These are phyloP conservation scores for Lagria hirta DNA, from an alignment of 2,888 invertebrate species.

Conservation along the genomic window DNA sequence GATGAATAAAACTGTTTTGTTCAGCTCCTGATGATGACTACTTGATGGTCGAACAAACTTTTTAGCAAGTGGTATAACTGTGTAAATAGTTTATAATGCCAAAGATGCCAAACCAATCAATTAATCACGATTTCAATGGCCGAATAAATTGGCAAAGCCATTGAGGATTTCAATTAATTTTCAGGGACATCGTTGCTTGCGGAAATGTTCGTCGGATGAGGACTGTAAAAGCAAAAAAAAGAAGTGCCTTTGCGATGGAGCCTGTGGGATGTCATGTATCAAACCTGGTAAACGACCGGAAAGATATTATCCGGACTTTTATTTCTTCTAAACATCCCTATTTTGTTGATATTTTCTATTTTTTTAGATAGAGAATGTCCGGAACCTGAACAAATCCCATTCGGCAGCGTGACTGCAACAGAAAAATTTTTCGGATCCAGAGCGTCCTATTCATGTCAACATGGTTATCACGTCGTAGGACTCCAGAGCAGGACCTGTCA, in stretches of 20 bases:
- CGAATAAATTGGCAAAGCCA: not conserved
- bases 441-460: slow-evolving; percentile 83
- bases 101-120: no score
- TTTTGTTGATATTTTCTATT: slow-evolving; percentile 30
- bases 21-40: no score
- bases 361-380: slow-evolving; percentile 82
- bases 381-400: slow-evolving; percentile 72
- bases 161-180: slow-evolving; percentile 20
- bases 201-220: slow-evolving; percentile 90
- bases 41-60: no score
- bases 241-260: slow-evolving; percentile 95
- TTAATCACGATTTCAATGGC: not conserved
- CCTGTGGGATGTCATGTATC: slow-evolving; percentile 96
- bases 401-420: slow-evolving; percentile 74
- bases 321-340: no score
- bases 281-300: slow-evolving; percentile 74
- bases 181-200: slow-evolving; percentile 83
- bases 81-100: no score
- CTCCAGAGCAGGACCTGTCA: slow-evolving; percentile 84
- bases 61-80: no score
- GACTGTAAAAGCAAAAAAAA: slow-evolving; percentile 97
- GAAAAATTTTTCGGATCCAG: slow-evolving; percentile 82
- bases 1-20: no score
- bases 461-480: slow-evolving; percentile 86
- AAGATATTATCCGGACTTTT: no score